Evolutionary conservation across 53 echinoderm and acorn worm genomes (phyloP).

Genomic region (Luidia sarsii): DNA sequence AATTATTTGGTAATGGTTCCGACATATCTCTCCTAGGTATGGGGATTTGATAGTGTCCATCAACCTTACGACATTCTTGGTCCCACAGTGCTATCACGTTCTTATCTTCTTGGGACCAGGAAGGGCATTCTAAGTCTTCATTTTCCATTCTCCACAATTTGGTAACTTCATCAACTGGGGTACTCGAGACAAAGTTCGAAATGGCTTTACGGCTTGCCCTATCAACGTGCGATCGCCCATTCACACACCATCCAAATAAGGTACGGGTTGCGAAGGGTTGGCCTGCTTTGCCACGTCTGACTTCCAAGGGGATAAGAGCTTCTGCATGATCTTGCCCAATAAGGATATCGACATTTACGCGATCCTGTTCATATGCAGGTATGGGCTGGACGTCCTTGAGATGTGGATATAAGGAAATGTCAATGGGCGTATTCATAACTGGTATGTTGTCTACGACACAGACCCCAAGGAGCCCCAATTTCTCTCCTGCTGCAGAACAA

Average conservation of each 20-base stretch:
- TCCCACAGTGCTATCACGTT: constrained; percentile 26
- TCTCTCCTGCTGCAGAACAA: constrained; percentile 6
- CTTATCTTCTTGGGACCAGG: constrained; percentile 46
- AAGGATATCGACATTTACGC: constrained; percentile 41
- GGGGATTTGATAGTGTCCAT: constrained; percentile 48
- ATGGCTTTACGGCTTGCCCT: constrained; percentile 35
- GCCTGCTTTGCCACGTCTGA: constrained; percentile 34
- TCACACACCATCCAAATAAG: constrained; percentile 56
- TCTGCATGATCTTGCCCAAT: constrained; percentile 52
- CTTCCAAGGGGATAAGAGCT: constrained; percentile 59
- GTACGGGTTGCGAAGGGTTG: constrained; percentile 57
- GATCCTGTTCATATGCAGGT: constrained; percentile 32
- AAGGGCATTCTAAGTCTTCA: constrained; percentile 18
- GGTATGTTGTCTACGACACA: constrained; percentile 55
- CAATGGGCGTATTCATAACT: constrained; percentile 26
- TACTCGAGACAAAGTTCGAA: constrained; percentile 43
- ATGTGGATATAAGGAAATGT: constrained; percentile 17
- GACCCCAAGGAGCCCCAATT: constrained; percentile 24
- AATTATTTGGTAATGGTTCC: constrained; percentile 24
- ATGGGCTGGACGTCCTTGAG: constrained; percentile 4
- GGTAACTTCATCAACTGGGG: constrained; percentile 29
- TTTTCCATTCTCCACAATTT: constrained; percentile 48
- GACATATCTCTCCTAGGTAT: constrained; percentile 48
- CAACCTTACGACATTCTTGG: constrained; percentile 15
- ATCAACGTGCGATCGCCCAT: constrained; percentile 32